Evolutionary conservation across 2,888 invertebrate genomes (phyloP).

Genomic region (Theodoxus fluviatilis): DNA sequence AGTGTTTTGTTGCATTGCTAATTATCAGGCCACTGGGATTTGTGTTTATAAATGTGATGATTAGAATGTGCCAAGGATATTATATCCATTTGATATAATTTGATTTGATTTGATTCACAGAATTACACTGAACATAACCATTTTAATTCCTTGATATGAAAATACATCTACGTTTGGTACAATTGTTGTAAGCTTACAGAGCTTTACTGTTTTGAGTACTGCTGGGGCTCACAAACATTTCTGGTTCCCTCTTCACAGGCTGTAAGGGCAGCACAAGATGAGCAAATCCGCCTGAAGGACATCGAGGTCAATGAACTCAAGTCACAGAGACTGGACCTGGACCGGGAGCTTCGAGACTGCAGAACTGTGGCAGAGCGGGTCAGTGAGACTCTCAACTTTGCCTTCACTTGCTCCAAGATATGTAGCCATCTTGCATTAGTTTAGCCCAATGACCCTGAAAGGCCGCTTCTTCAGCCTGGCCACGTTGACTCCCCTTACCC

Average conservation of each 20-base stretch:
- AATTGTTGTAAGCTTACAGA: background rate
- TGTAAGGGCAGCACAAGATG: slow-evolving; percentile 60
- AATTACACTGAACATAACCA: background rate
- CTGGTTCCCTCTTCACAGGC: slow-evolving; percentile 38
- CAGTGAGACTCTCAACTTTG: slow-evolving; percentile 22
- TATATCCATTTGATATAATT: too few species aligned
- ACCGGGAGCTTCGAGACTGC: slow-evolving; percentile 56
- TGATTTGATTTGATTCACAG: background rate
- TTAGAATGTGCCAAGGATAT: too few species aligned
- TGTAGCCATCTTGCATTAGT: too few species aligned
- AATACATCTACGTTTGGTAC: background rate
- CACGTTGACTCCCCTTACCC: too few species aligned
- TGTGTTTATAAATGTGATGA: too few species aligned
- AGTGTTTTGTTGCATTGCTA: too few species aligned
- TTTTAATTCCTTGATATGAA: background rate
- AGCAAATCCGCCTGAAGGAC: slow-evolving; percentile 59
- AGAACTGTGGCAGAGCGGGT: slow-evolving; percentile 55
- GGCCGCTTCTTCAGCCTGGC: too few species aligned
- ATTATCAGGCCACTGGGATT: too few species aligned
- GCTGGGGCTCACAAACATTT: too few species aligned
- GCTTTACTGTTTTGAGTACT: too few species aligned
- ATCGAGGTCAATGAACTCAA: slow-evolving; percentile 62
- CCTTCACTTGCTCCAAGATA: too few species aligned
- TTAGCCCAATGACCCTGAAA: too few species aligned
- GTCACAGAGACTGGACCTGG: slow-evolving; percentile 56